Evolutionary conservation across 2,888 invertebrate genomes (phyloP).

Genomic region (Meliscaeva auricollis): DNA sequence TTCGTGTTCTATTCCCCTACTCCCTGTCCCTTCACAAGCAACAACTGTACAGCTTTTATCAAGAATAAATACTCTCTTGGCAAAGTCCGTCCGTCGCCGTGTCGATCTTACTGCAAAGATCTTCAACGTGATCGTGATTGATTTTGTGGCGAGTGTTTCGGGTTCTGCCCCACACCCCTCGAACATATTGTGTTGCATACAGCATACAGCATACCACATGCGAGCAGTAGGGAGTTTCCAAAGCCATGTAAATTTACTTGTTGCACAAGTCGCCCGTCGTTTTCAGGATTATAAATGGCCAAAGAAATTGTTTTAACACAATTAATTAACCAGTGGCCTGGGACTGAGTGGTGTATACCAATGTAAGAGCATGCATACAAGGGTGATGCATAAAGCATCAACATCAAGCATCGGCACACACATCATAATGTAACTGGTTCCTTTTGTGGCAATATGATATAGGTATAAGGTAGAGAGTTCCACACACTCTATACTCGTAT

Average conservation of each 20-base stretch:
- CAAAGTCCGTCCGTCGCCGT: too few relatives aligned
- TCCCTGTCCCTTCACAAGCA: neutral
- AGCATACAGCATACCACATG: neutral
- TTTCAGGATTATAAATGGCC: slow-evolving; percentile 66
- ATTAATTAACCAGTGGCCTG: slow-evolving; percentile 74
- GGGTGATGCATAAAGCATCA: slow-evolving; percentile 17
- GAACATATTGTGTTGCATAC: neutral
- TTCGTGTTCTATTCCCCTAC: slow-evolving; percentile 21
- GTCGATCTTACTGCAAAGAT: slow-evolving; percentile 59
- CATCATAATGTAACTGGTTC: slow-evolving; percentile 54
- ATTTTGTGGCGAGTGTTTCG: slow-evolving; percentile 66
- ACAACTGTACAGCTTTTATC: slow-evolving; percentile 18
- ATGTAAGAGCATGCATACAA: neutral
- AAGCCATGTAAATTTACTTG: slow-evolving; percentile 71
- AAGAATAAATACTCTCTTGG: slow-evolving; percentile 47
- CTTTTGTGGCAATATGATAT: slow-evolving; percentile 36
- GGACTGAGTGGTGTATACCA: slow-evolving; percentile 1
- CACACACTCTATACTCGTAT: neutral
- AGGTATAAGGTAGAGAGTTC: slow-evolving; percentile 11
- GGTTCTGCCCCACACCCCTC: slow-evolving; percentile 14
- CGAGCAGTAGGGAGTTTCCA: slow-evolving; percentile 40
- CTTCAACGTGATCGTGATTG: slow-evolving; percentile 73
- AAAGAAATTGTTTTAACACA: slow-evolving; percentile 74
- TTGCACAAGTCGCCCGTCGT: slow-evolving; percentile 64
- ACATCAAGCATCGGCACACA: slow-evolving; percentile 16